Base-by-base conservation (phyloP, 2,888 invertebrate genomes). In the Octonoba sinensis region DNA sequence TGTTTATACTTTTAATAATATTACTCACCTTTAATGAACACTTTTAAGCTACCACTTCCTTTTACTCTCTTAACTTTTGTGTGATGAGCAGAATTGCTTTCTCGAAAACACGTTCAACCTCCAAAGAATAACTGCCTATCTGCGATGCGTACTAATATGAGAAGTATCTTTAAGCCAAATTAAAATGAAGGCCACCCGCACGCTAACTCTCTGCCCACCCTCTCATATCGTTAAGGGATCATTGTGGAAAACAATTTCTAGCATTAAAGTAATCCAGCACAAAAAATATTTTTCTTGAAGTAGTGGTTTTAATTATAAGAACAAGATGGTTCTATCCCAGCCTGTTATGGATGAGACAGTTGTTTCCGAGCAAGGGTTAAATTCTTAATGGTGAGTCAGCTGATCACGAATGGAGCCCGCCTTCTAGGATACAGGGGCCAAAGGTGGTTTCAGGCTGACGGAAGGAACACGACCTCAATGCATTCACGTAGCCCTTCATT, bases 311-410 rank as follows among this genome's bases (percentile, higher is more conserved):
- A 75, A 75, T 75, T 75, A 66, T 49, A 59, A 75, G 56, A 36
- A 36, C 36, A 36, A 36, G 36, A 36, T 36, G 36, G 36, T 36
- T 36, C 36, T 36, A 36, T 11, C 44, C 46, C 44, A 51, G 46
- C 47, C 56, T 56, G 70, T 65, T 66, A 72, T 71, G 66, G 66
- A 71, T 77, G 67, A 54, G 36, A 59, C 59, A 64, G 57, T 66
- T 70, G 62, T 70, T 77, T 62, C 64, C n/a, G 78, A 72, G 71
- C 66, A 78, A 72, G 78, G 78, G 78, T 78, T 78, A 78, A 65
- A 78, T 78, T 78, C 78, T 66, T 72, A 57, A 64, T 51, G 71
- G 36, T 36, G 36, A 36, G 72, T 72, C 77, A 77, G 62, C 47
- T 70, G 65, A 77, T 77, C 78, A 78, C 78, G 78, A 65, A 60